Conservation (phyloP, 1,140 invertebrate species). For the Drosophila nigromelanica region DNA sequence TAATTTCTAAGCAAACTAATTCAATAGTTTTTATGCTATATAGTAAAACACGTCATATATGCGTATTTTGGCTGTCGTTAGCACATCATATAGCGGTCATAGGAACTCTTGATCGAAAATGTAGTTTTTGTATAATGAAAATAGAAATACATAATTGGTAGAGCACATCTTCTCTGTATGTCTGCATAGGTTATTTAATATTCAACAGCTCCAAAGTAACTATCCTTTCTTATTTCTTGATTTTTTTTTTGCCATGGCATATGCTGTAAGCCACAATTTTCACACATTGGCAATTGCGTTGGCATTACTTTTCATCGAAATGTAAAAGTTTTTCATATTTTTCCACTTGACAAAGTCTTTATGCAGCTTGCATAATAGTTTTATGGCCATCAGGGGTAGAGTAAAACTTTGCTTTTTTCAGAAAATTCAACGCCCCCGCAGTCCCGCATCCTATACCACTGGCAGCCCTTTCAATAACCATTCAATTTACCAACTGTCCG, state of each 20-base stretch:
- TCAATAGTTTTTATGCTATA: no score
- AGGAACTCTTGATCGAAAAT: no score
- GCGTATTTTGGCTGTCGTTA: no score
- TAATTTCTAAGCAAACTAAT: no score
- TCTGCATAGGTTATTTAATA: not conserved
- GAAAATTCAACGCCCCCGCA: conserved; percentile 17
- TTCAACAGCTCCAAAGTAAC: not conserved
- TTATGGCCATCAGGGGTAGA: conserved; percentile 67
- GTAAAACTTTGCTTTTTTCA: conserved; percentile 65
- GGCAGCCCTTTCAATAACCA: conserved; percentile 75
- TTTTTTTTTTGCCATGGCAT: not conserved
- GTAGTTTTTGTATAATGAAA: no score
- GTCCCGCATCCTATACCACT: not conserved
- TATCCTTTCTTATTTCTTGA: not conserved
- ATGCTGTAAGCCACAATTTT: conserved; percentile 29
- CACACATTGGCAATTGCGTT: conserved; percentile 62
- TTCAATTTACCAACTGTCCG: conserved; percentile 60
- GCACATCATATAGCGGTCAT: no score
- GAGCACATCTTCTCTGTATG: no score
- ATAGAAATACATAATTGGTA: no score
- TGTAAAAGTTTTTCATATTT: conserved; percentile 82
- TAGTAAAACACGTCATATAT: no score
- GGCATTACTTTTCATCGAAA: conserved; percentile 71
- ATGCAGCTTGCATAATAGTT: conserved; percentile 82
- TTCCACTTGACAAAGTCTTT: conserved; percentile 82